Percentiles rank a stretch among this genome's conserved stretches.
phyloP scores from a whole-genome alignment of 2,797 vertebrate genomes.

The Pangasius mekongensis region DNA sequence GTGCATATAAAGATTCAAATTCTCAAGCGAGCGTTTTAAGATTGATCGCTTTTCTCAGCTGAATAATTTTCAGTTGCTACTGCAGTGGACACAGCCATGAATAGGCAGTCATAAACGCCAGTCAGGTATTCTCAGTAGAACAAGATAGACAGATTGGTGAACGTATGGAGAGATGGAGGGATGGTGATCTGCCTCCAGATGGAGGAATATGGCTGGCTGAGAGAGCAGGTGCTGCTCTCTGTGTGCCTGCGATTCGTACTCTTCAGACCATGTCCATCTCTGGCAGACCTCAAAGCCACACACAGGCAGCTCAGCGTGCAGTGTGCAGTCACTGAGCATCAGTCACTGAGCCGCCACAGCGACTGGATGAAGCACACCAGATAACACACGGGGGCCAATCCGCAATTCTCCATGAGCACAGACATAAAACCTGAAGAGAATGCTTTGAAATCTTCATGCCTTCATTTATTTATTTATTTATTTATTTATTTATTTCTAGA shows the following conservation, averaged over 20 bases:
- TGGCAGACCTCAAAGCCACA: slow-evolving; percentile 26
- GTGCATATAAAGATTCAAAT: neutral
- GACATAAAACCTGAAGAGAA: slow-evolving; percentile 13
- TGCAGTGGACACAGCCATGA: neutral
- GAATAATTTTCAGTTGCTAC: slow-evolving; percentile 25
- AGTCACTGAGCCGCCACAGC: neutral
- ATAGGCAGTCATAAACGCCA: slow-evolving; percentile 13
- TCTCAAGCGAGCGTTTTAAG: neutral
- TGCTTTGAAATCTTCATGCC: slow-evolving; percentile 13
- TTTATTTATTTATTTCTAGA: neutral
- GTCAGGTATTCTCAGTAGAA: slow-evolving; percentile 27
- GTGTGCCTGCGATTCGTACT: slow-evolving; percentile 17
- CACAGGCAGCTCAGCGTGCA: slow-evolving; percentile 23
- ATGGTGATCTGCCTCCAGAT: slow-evolving; percentile 34
- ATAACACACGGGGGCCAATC: neutral
- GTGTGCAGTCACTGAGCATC: slow-evolving; percentile 4
- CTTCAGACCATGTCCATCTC: slow-evolving; percentile 28
- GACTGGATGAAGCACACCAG: neutral
- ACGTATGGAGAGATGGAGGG: slow-evolving; percentile 46
- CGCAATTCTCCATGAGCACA: neutral
- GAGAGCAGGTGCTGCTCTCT: slow-evolving; percentile 47
- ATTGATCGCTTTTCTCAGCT: slow-evolving; percentile 7
- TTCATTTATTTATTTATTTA: too few relatives aligned
- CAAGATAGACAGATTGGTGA: slow-evolving; percentile 47
- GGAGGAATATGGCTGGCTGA: slow-evolving; percentile 27